Percentiles rank a stretch among this genome's conserved stretches.
phyloP scores from a whole-genome alignment of 2,888 invertebrate species.

The Polydrusus cervinus region DNA sequence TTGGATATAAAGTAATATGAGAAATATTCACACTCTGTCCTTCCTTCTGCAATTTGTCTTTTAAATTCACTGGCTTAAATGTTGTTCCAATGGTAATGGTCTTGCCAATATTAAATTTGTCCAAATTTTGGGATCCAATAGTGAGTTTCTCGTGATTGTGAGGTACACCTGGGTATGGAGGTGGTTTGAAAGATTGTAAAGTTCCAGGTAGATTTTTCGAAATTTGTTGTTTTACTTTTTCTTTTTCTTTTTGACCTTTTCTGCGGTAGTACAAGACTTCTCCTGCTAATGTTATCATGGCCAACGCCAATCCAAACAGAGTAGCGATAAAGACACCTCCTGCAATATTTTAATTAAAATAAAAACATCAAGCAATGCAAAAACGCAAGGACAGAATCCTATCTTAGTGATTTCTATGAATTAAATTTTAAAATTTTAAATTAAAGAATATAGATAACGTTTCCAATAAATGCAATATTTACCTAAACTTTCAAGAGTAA shows the following conservation, averaged over 20 bases:
- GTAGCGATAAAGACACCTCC: slow-evolving; percentile 95
- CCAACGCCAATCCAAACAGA: slow-evolving; percentile 86
- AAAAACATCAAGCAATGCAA: slow-evolving; percentile 3
- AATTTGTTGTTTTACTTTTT: slow-evolving; percentile 60
- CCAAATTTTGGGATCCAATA: slow-evolving; percentile 35
- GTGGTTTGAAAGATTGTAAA: slow-evolving; percentile 27
- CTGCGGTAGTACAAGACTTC: slow-evolving; percentile 87
- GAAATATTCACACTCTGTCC: slow-evolving; percentile 60
- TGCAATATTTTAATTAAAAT: no score
- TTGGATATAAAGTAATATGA: slow-evolving; percentile 65
- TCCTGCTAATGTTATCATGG: slow-evolving; percentile 87
- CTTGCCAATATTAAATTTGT: slow-evolving; percentile 41
- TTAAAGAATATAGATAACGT: no score
- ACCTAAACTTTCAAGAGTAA: slow-evolving; percentile 91
- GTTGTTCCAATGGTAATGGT: slow-evolving; percentile 63
- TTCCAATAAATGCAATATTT: background rate
- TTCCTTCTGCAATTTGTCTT: slow-evolving; percentile 57
- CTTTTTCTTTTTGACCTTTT: slow-evolving; percentile 71
- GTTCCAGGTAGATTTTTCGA: slow-evolving; percentile 45
- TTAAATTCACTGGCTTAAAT: slow-evolving; percentile 62
- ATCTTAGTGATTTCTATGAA: no score
- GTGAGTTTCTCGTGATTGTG: slow-evolving; percentile 47
- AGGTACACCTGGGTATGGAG: slow-evolving; percentile 35
- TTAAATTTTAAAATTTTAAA: no score
- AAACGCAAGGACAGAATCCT: no score